Conservation (phyloP, 1,140 invertebrate genomes). For the Plectrocnemia conspersa region DNA sequence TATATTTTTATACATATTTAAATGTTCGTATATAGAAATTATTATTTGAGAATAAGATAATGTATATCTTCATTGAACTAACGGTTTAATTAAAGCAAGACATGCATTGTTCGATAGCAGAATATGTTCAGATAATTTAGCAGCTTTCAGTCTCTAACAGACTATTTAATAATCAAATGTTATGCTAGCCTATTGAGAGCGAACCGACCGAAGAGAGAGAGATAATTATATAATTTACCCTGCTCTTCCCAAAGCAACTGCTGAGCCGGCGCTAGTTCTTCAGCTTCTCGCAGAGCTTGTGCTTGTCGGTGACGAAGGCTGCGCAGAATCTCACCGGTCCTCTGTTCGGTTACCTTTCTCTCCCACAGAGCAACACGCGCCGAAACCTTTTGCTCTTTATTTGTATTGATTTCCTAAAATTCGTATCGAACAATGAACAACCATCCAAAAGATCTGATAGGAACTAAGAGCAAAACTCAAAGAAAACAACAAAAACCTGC, state of each 20-base stretch:
- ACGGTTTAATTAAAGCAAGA: no score
- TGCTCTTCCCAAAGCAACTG: slow-evolving; percentile 60
- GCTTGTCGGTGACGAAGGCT: slow-evolving; percentile 52
- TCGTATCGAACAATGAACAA: neutral
- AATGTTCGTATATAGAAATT: no score
- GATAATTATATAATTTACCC: slow-evolving; percentile 52
- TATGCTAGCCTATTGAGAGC: no score
- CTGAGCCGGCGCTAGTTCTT: slow-evolving; percentile 52
- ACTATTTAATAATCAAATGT: no score
- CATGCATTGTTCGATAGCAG: no score
- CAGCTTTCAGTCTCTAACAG: no score
- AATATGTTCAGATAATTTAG: no score
- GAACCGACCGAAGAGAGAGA: no score
- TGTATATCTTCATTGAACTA: no score
- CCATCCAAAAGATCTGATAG: neutral
- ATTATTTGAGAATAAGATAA: no score
- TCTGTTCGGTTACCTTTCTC: slow-evolving; percentile 55
- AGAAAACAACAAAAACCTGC: slow-evolving; percentile 40
- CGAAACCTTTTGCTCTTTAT: slow-evolving; percentile 49
- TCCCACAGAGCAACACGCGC: slow-evolving; percentile 59
- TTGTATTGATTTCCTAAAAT: slow-evolving; percentile 41
- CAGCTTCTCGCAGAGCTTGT: slow-evolving; percentile 52
- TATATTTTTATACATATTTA: no score
- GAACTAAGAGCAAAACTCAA: neutral
- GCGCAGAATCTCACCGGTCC: slow-evolving; percentile 57